phyloP scores from a whole-genome alignment of 64 coral and sea anemone genomes.

The Montipora cactus region DNA sequence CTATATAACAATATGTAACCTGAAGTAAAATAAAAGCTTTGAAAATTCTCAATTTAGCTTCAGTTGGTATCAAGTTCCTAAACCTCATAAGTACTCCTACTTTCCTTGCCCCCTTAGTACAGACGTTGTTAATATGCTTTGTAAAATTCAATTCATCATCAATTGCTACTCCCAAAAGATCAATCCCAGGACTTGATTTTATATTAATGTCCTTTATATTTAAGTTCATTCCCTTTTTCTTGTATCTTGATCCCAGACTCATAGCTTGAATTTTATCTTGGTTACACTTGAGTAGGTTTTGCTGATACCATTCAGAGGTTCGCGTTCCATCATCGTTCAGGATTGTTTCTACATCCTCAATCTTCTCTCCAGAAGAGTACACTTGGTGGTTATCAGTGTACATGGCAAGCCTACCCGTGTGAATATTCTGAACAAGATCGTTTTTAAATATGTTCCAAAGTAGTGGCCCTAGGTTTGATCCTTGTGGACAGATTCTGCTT shows the following conservation, averaged over 20 bases:
- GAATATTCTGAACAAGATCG: neutral
- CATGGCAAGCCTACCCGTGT: neutral
- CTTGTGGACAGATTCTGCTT: too few relatives aligned
- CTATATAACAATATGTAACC: too few relatives aligned
- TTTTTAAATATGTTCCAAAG: neutral
- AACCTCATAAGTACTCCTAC: too few relatives aligned
- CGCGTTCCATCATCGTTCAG: neutral
- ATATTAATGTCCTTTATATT: neutral
- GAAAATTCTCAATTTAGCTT: too few relatives aligned
- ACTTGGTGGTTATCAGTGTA: neutral
- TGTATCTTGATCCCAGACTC: neutral
- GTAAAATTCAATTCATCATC: too few relatives aligned
- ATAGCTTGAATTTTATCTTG: conserved; percentile 26
- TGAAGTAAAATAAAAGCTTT: too few relatives aligned
- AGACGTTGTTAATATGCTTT: too few relatives aligned
- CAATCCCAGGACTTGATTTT: neutral
- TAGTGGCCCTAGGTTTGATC: neutral
- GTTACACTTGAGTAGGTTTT: conserved; percentile 11
- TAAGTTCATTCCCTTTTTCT: conserved; percentile 3
- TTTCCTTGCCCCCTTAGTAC: too few relatives aligned
- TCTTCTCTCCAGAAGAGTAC: neutral
- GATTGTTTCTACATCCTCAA: conserved; percentile 4
- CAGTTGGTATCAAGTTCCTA: too few relatives aligned
- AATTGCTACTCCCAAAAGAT: neutral
- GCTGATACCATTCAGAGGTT: conserved; percentile 1